Evolutionary conservation across 2,113 vertebrate species (phyloP).

Genomic region (Rostratula benghalensis): DNA sequence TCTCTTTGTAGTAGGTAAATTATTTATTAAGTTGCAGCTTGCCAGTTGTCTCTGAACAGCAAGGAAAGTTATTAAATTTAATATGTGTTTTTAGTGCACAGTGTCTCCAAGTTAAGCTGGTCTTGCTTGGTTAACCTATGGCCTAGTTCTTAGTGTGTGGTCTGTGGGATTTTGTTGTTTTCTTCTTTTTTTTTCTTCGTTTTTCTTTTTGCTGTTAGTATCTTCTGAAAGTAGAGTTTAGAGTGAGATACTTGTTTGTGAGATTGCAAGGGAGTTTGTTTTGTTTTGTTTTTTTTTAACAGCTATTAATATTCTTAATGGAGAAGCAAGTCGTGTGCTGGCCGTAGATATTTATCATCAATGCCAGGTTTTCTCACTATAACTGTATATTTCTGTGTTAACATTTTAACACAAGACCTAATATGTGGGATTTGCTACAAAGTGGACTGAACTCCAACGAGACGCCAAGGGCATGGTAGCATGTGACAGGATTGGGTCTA

Average conservation of each 20-base stretch:
- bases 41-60: background rate
- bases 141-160: background rate
- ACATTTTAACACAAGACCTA: background rate
- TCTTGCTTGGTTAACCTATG: background rate
- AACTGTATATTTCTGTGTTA: background rate
- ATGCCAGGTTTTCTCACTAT: background rate
- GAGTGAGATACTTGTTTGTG: background rate
- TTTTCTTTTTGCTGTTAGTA: background rate
- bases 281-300: background rate
- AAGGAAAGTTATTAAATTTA: background rate
- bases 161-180: background rate
- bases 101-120: background rate
- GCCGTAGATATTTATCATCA: background rate
- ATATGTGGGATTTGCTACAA: background rate
- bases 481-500: background rate
- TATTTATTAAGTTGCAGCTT: constrained; percentile 15
- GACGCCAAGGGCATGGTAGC: background rate
- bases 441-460: background rate
- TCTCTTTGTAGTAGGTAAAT: background rate
- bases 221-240: background rate
- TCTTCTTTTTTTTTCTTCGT: background rate
- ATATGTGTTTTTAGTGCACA: background rate
- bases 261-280: background rate
- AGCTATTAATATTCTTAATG: background rate
- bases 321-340: background rate